phyloP scores from a whole-genome alignment of 2,888 invertebrate genomes.

The Adelognathus sp. region DNA sequence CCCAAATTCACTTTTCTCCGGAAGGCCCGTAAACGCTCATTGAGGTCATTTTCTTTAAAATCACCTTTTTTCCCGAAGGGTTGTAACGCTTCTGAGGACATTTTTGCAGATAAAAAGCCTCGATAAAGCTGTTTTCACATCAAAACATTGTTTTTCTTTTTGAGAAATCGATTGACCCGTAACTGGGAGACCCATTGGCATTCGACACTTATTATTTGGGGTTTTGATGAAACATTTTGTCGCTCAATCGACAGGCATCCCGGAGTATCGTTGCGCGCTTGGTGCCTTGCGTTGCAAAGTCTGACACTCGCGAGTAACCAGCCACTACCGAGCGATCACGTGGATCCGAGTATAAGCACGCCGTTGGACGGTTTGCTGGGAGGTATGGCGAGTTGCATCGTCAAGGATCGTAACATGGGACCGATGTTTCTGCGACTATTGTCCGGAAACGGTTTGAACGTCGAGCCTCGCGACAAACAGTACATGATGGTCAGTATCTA shows the following conservation, averaged over 20 bases:
- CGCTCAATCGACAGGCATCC: slow-evolving; percentile 81
- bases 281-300: slow-evolving; percentile 90
- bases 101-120: no score
- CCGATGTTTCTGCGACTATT: slow-evolving; percentile 86
- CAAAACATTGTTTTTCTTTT: no score
- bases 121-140: no score
- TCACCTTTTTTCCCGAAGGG: no score
- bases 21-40: no score
- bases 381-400: slow-evolving; percentile 85
- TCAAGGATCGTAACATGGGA: slow-evolving; percentile 86
- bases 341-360: slow-evolving; percentile 72
- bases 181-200: no score
- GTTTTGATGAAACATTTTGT: background rate
- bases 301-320: slow-evolving; percentile 88
- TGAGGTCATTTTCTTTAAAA: no score
- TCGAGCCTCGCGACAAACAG: slow-evolving; percentile 82
- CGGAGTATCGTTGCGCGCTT: slow-evolving; percentile 88
- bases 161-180: no score
- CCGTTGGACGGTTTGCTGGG: slow-evolving; percentile 79
- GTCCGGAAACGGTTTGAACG: slow-evolving; percentile 85
- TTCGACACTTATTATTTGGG: no score
- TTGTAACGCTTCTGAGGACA: no score
- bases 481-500: slow-evolving; percentile 80
- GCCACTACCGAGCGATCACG: slow-evolving; percentile 75
- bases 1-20: no score